Evolutionary conservation across 2,888 invertebrate genomes (phyloP), one percentile per base, ranked within the genome.

Genomic region (Axea sp.): DNA sequence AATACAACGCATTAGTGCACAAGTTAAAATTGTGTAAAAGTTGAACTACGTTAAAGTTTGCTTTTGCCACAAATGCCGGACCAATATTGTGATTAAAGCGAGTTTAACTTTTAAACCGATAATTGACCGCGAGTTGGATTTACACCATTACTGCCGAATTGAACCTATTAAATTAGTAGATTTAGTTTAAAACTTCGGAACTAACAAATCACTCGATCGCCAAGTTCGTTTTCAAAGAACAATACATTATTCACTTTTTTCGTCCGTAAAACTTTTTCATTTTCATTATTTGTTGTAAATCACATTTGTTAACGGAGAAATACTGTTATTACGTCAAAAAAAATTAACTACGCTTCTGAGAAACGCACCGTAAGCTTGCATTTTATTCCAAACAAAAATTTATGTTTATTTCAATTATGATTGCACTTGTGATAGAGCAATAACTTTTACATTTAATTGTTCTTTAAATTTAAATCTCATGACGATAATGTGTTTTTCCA

Each of bases 161-260:
- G 47, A 72, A 59, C 12, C 64, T 60, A 57, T 72, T 72, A 72
- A 64, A 73, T 73, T 73, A 73, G 62, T 55, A 53, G 67, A 59
- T 35, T 35, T 33, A 62, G 67, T 73, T 64, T 31, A 24, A 47
- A 73, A 73, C 53, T 73, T 41, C 19, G 30, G 6, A 19, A 47
- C 47, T 15, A 31, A 65, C 65, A 45, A 62, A 71, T 62, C 55
- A 47, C 71, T 60, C 39, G 33, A 51, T 43, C 22, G 62, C 39
- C 17, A 64, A 57, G 41, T 57, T 35, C 24, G 35, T 19, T 64
- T 41, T 11, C 26, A 24, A 43, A 59, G 59, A 65, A 64, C 47
- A 62, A 62, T 49, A 24, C 41, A 45, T 62, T 64, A 62, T 49
- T 41, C 53, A n/a, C 26, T 26, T 15, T 31, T 22, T 35, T 43